Conservation (phyloP, 2,888 invertebrate species). For the Autographa gamma region DNA sequence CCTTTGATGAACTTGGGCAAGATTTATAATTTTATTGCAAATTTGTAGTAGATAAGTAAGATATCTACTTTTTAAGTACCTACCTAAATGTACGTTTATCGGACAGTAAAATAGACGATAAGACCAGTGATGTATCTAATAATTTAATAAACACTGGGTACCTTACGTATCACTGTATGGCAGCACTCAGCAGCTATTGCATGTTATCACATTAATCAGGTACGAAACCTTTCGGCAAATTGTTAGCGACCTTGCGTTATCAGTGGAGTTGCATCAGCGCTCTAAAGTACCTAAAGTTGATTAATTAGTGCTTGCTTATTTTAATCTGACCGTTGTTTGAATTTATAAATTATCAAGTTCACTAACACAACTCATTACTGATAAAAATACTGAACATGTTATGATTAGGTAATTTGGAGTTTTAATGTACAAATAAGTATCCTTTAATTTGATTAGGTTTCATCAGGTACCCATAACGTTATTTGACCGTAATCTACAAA, state of each 20-base stretch:
- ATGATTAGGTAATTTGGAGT: background rate
- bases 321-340: constrained; percentile 37
- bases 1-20: constrained; percentile 20
- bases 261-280: constrained; percentile 34
- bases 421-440: background rate
- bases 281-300: constrained; percentile 28
- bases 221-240: constrained; percentile 23
- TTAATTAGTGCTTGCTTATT: constrained; percentile 34
- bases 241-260: constrained; percentile 52
- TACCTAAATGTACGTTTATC: constrained; percentile 37
- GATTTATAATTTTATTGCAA: constrained; percentile 25
- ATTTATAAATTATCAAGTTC: constrained; percentile 55
- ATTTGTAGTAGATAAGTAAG: background rate
- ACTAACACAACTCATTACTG: constrained; percentile 43
- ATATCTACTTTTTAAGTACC: background rate
- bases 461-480: background rate
- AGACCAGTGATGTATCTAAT: constrained; percentile 25
- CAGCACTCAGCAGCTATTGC: constrained; percentile 15
- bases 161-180: constrained; percentile 15
- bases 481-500: constrained; percentile 8
- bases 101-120: constrained; percentile 45
- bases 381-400: constrained; percentile 29
- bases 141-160: constrained; percentile 23
- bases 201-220: constrained; percentile 17
- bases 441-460: background rate